Evolutionary conservation across 2,888 invertebrate genomes (phyloP).

Genomic region (Xestia c-nigrum): DNA sequence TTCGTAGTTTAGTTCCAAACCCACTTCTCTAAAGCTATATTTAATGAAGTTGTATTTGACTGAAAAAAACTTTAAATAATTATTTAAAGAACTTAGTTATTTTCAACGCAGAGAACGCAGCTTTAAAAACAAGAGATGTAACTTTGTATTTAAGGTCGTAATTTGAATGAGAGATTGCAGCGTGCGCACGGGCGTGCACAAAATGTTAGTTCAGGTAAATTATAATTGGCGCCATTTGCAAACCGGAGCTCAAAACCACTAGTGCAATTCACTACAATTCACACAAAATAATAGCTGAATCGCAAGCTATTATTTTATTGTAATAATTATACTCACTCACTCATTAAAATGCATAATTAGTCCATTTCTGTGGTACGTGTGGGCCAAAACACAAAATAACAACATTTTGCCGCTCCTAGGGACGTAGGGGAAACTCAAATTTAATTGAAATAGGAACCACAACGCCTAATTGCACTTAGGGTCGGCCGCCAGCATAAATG

Average conservation of each 20-base stretch:
- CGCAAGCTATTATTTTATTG: neutral
- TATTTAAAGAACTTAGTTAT: no score
- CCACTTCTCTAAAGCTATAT: no score
- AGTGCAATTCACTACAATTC: neutral
- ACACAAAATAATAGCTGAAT: no score
- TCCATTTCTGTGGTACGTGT: neutral
- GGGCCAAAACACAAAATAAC: neutral
- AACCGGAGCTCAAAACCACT: neutral
- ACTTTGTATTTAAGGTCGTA: neutral
- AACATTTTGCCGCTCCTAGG: neutral
- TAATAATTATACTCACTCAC: neutral
- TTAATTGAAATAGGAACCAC: neutral
- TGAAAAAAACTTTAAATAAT: no score
- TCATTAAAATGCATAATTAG: neutral
- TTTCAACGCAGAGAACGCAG: neutral
- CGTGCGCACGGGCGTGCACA: neutral
- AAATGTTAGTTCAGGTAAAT: neutral
- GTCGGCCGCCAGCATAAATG: neutral
- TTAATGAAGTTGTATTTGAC: no score
- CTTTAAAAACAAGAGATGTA: neutral
- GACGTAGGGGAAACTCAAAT: neutral
- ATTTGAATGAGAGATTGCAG: neutral
- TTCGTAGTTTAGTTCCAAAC: neutral
- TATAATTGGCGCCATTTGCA: neutral
- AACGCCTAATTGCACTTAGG: neutral